A percentile compares a stretch with the other conserved stretches of the same genome.
Evolutionary conservation across 2,113 vertebrate species (phyloP).

Genomic region (Agapornis roseicollis): DNA sequence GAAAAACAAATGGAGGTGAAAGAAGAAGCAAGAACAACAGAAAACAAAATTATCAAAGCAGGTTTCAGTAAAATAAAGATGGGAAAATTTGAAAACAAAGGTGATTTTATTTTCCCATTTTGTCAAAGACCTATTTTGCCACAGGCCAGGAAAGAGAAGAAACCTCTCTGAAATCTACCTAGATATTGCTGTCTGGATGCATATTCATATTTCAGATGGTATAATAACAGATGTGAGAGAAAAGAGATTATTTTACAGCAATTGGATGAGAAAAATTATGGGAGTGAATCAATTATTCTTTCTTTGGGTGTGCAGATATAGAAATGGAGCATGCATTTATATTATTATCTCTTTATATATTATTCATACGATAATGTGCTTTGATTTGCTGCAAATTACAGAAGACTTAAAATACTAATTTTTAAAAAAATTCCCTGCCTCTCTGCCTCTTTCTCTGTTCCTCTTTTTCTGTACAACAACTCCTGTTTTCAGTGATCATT

Average conservation of each 20-base stretch:
- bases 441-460: not conserved
- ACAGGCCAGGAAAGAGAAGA: not conserved
- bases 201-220: not conserved
- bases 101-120: not conserved
- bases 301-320: not conserved
- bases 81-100: not conserved
- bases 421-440: not conserved
- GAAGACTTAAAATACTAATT: not conserved
- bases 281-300: not conserved
- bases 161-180: not conserved
- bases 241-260: not conserved
- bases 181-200: not conserved
- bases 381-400: conserved; percentile 23
- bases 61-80: not conserved
- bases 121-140: not conserved
- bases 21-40: not conserved
- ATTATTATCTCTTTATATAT: not conserved
- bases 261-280: not conserved
- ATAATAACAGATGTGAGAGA: not conserved
- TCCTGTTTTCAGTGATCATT: not conserved
- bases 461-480: not conserved
- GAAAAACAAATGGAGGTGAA: not conserved
- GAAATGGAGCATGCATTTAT: not conserved
- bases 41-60: not conserved
- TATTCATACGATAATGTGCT: not conserved